A percentile compares a stretch with the other conserved stretches of the same genome.
phyloP scores from a whole-genome alignment of 64 coral and sea anemone species.

The Stylophora pistillata region DNA sequence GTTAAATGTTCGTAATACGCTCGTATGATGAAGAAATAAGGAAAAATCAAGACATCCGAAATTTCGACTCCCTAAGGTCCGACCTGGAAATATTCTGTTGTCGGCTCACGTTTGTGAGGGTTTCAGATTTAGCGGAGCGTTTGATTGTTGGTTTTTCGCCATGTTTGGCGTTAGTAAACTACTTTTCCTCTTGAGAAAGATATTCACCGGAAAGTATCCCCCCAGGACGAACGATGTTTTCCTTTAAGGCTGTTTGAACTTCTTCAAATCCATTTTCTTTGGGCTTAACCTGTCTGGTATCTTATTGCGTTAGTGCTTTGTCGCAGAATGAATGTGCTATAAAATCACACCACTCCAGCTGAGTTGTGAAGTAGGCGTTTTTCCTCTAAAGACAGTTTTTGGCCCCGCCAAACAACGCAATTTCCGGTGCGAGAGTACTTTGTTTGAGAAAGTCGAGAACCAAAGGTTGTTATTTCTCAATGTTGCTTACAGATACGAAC shows the following conservation, averaged over 20 bases:
- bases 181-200: background rate
- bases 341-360: background rate
- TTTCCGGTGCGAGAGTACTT: slow-evolving; percentile 12
- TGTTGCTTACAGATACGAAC: too few species aligned
- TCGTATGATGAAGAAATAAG: too few species aligned
- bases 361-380: background rate
- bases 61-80: too few species aligned
- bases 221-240: slow-evolving; percentile 17
- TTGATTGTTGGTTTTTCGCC: background rate
- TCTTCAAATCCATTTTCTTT: background rate
- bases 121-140: too few species aligned
- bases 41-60: too few species aligned
- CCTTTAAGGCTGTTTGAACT: background rate
- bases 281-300: background rate
- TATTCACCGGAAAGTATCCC: slow-evolving; percentile 10
- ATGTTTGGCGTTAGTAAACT: background rate
- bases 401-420: slow-evolving; percentile 29
- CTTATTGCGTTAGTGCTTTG: background rate
- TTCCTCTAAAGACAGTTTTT: background rate
- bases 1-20: too few species aligned
- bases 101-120: too few species aligned
- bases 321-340: background rate
- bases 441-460: background rate
- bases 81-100: too few species aligned
- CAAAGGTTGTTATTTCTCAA: background rate